A percentile compares a stretch with the other conserved stretches of the same genome.
phyloP scores from a whole-genome alignment of 2,888 invertebrate genomes.

The Strigamia crassipes region DNA sequence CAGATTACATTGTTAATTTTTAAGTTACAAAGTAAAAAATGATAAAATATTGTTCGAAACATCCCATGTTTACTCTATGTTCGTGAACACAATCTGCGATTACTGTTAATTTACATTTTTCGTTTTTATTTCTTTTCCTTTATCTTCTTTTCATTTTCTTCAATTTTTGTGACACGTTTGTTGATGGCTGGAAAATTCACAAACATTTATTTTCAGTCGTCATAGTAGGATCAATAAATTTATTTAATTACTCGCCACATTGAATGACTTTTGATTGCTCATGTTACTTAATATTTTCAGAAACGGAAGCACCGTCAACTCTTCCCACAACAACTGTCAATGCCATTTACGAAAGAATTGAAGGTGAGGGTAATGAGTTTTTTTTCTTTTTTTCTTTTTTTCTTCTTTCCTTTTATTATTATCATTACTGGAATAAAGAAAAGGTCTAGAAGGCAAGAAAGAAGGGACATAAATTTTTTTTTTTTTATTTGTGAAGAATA shows the following conservation, averaged over 20 bases:
- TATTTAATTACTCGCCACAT: background rate
- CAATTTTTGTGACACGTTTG: background rate
- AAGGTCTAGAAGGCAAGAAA: background rate
- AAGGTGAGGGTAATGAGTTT: slow-evolving; percentile 46
- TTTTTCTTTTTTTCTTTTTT: background rate
- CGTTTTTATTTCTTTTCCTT: background rate
- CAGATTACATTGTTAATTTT: no score
- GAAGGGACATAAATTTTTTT: slow-evolving; percentile 17
- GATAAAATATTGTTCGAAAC: no score
- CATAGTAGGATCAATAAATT: background rate
- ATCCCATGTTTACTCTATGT: no score
- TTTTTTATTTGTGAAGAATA: slow-evolving; percentile 29
- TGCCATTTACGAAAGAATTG: slow-evolving; percentile 46
- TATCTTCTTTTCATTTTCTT: background rate
- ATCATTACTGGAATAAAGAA: background rate
- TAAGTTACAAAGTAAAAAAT: no score
- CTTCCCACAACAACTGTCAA: slow-evolving; percentile 39
- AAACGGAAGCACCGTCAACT: slow-evolving; percentile 48
- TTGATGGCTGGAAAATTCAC: background rate
- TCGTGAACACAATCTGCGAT: no score
- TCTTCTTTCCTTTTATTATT: background rate
- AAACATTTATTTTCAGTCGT: background rate
- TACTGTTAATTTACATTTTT: no score
- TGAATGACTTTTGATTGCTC: background rate
- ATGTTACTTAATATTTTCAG: slow-evolving; percentile 43